phyloP scores from a whole-genome alignment of 2,113 vertebrate genomes.

The Xyrauchen texanus region DNA sequence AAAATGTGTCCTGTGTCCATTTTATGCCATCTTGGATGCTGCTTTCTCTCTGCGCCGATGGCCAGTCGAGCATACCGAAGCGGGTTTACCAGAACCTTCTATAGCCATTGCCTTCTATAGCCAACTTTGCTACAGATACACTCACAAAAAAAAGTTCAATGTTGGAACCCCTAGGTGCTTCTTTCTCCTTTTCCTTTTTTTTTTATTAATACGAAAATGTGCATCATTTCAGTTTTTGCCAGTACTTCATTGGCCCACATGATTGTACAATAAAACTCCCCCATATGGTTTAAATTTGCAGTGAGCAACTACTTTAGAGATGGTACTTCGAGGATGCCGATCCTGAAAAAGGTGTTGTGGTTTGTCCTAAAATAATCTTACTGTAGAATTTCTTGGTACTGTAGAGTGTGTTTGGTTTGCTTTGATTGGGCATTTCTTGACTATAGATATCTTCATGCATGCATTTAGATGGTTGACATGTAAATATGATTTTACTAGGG shows the following conservation, averaged over 20 bases:
- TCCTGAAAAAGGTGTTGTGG: not conserved
- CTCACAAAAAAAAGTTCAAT: not conserved
- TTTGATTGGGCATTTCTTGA: no score
- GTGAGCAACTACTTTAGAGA: conserved; percentile 30
- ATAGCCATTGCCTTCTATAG: no score
- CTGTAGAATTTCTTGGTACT: not conserved
- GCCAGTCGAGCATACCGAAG: not conserved
- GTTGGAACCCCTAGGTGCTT: not conserved
- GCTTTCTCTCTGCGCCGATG: not conserved
- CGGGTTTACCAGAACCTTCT: no score
- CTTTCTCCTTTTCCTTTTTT: conserved; percentile 17
- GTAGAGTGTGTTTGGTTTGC: no score
- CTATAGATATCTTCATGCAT: no score
- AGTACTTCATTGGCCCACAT: not conserved
- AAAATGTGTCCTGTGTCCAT: conserved; percentile 2
- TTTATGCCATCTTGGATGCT: conserved; percentile 18
- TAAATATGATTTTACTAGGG: no score
- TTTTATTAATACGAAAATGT: conserved; percentile 31
- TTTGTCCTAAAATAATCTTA: not conserved
- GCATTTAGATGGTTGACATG: no score
- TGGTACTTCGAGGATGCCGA: not conserved
- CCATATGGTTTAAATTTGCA: conserved; percentile 30
- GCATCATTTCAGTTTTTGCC: not conserved
- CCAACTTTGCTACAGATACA: not conserved
- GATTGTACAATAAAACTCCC: conserved; percentile 31